Evolutionary conservation across 2,797 vertebrate species (phyloP), one percentile per base, ranked within the genome.

Genomic region (Gallirallus australis): DNA sequence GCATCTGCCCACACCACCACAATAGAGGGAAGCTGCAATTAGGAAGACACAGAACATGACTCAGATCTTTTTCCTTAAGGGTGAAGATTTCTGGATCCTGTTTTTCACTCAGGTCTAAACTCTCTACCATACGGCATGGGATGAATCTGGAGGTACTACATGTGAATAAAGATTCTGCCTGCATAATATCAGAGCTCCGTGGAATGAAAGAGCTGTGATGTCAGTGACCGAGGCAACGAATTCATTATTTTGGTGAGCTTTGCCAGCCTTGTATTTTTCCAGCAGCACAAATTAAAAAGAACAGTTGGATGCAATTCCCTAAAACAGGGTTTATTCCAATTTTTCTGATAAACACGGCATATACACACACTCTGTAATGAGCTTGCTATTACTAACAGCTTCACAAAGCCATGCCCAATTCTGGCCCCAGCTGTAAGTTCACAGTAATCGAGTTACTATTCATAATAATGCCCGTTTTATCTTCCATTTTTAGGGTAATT

Each of bases 181-280:
- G 11, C 0, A 0, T 66, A 68, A 27, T 13, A 61, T 53, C 4
- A 2, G 18, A 90, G 40, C 15, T 81, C 37, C 50, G 5, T 47
- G 37, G 27, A 91, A 93, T 37, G 31, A 83, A 30, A 66, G 53
- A 81, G 19, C 9, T 65, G 57, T 61, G 70, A 76, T 81, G 37
- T 57, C 45, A 37, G 7, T 8, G 50, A 79, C 37, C 75, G 23
- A 84, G 30, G 39, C 33, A 79, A 84, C 9, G 5, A 89, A 76
- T 69, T 65, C 7, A 53, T 72, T 75, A 30, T 17, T 72, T 79
- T 52, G 15, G 17, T 65, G 31, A 54, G 39, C 52, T 73, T 59
- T 79, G 20, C 23, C 47, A 93, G 31, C 7, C 35, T 81, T 60
- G 12, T 33, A 47, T 53, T 71, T 78, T 86, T 68, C 27, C 39